Percentiles rank a stretch among this genome's conserved stretches.
These are phyloP conservation scores for Limnephilus rhombicus DNA, from an alignment of 2,888 invertebrate genomes.

Conservation along the genomic window DNA sequence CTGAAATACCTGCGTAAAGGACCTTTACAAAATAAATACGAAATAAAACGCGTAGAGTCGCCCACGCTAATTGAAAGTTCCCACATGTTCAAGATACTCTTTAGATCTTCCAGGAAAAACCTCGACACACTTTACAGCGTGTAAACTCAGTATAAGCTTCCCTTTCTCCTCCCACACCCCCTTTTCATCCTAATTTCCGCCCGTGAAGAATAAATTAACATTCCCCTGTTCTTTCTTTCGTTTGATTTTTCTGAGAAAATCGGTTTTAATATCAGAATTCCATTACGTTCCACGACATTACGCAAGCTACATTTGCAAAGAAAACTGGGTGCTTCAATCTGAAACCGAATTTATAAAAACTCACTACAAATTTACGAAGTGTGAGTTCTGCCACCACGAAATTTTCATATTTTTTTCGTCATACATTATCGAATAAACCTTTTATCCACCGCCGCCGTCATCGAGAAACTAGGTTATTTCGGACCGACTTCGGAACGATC, in stretches of 20 bases:
- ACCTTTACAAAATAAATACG: background rate
- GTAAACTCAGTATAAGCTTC: background rate
- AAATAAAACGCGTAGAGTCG: background rate
- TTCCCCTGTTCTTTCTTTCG: constrained; percentile 5
- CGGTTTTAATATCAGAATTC: constrained; percentile 16
- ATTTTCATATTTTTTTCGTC: too few relatives aligned
- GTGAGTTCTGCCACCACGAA: too few relatives aligned
- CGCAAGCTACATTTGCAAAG: background rate
- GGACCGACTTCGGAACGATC: too few relatives aligned
- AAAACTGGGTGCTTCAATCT: background rate
- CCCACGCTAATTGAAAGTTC: background rate
- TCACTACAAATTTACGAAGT: too few relatives aligned
- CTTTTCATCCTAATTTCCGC: background rate
- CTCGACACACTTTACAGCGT: background rate
- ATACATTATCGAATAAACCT: too few relatives aligned
- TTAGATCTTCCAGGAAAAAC: background rate
- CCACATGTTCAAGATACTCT: background rate
- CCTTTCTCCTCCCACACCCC: background rate
- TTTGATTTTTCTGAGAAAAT: constrained; percentile 5
- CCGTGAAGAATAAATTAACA: background rate
- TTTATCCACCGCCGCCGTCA: too few relatives aligned
- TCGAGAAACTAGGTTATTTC: too few relatives aligned
- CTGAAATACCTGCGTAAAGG: background rate
- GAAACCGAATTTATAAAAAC: too few relatives aligned
- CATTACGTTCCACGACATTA: constrained; percentile 5